Conservation (phyloP, 2,113 vertebrate genomes). For the Silurus glanis region DNA sequence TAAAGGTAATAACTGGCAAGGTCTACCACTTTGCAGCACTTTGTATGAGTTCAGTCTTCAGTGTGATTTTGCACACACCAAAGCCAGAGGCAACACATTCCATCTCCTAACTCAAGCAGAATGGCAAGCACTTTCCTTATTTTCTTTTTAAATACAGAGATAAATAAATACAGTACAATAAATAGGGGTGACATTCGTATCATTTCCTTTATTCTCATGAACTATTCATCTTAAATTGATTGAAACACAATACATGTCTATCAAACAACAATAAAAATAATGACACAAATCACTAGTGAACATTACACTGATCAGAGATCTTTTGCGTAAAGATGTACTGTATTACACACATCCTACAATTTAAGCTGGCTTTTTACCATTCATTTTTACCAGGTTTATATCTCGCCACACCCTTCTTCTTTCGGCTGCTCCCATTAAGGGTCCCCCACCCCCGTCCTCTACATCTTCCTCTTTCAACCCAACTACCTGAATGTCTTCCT, state of each 20-base stretch:
- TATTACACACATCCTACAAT: neutral
- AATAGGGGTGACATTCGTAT: neutral
- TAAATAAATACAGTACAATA: neutral
- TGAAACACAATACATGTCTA: neutral
- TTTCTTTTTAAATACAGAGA: neutral
- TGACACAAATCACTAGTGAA: neutral
- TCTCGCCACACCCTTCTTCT: neutral
- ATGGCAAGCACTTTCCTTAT: neutral
- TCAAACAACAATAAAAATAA: too few relatives aligned
- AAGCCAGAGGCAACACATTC: slow-evolving; percentile 27
- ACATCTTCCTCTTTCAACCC: too few relatives aligned
- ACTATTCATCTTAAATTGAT: neutral
- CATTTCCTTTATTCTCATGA: neutral
- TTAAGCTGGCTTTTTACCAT: neutral
- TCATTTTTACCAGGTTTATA: neutral
- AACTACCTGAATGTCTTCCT: too few relatives aligned
- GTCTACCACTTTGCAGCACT: neutral
- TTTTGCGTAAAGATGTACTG: neutral
- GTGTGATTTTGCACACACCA: neutral
- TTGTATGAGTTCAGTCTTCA: neutral
- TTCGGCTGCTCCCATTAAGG: too few relatives aligned
- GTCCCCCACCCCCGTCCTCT: too few relatives aligned
- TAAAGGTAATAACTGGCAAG: neutral
- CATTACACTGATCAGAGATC: neutral
- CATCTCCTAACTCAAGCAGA: slow-evolving; percentile 17